A percentile compares a stretch with the other conserved stretches of the same genome.
These are phyloP conservation scores for Urosaurus nigricauda DNA, from an alignment of 2,797 vertebrate species.

Conservation along the genomic window DNA sequence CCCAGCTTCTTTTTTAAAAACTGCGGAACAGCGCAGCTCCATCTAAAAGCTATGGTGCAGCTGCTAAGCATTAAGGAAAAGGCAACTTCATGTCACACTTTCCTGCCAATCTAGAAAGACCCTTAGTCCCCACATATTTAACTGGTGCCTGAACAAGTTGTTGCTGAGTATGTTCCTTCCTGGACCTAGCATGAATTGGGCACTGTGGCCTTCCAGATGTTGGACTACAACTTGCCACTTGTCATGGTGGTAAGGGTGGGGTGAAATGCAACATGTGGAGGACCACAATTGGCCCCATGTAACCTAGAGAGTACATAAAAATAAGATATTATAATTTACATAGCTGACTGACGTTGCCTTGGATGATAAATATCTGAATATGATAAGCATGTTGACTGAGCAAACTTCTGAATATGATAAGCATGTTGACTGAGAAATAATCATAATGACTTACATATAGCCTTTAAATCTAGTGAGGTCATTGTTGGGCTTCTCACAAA, in stretches of 20 bases:
- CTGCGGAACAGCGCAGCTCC: too few relatives aligned
- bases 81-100: too few relatives aligned
- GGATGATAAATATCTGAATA: background rate
- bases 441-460: constrained; percentile 88
- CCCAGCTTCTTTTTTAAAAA: too few relatives aligned
- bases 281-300: too few relatives aligned
- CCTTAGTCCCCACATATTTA: background rate
- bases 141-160: background rate
- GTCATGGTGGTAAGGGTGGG: too few relatives aligned
- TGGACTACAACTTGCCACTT: too few relatives aligned
- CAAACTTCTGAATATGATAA: background rate
- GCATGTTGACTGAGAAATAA: background rate
- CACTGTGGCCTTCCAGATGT: too few relatives aligned
- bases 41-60: too few relatives aligned
- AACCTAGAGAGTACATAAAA: background rate
- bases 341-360: background rate
- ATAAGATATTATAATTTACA: background rate
- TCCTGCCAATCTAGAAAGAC: too few relatives aligned
- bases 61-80: too few relatives aligned
- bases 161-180: constrained; percentile 2
- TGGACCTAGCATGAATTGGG: background rate
- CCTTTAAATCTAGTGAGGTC: constrained; percentile 94
- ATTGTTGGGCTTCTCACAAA: constrained; percentile 92
- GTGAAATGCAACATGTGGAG: too few relatives aligned
- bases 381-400: background rate